Evolutionary conservation across 1,140 invertebrate species (phyloP).

Genomic region (Steinernema feltiae): DNA sequence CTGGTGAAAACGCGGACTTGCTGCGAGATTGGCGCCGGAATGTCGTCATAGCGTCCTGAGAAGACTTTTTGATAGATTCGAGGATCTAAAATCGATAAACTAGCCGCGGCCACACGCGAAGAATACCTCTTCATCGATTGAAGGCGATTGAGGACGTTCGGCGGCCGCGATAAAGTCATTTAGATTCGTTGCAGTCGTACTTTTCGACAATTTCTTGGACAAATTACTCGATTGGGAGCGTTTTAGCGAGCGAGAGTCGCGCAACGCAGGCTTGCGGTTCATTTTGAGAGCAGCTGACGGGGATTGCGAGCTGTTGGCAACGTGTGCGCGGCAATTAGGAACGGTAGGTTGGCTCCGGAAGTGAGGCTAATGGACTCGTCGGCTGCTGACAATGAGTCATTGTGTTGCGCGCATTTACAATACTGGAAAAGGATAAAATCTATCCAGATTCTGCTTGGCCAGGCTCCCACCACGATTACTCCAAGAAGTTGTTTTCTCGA

Average conservation of each 20-base stretch:
- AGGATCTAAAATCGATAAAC: conserved; percentile 23
- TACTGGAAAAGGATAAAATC: no score
- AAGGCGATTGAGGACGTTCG: background rate
- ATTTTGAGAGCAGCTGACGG: background rate
- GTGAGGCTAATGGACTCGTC: background rate
- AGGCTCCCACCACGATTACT: no score
- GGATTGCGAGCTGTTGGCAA: background rate
- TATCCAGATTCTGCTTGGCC: no score
- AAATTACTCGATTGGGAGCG: background rate
- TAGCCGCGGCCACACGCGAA: background rate
- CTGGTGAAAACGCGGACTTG: conserved; percentile 97
- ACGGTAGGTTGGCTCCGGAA: background rate
- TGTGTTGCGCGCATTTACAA: no score
- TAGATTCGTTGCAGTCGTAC: background rate
- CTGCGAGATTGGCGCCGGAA: conserved; percentile 91
- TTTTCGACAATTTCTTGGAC: background rate
- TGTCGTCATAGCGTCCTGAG: conserved; percentile 74
- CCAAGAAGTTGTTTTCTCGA: no score
- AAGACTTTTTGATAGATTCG: conserved; percentile 75
- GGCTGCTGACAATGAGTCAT: no score
- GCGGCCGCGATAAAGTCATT: background rate
- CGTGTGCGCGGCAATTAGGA: background rate
- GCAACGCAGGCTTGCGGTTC: background rate
- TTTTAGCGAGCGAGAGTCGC: background rate
- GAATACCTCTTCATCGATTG: conserved; percentile 10